phyloP scores from a whole-genome alignment of 1,140 invertebrate genomes.

The Gryllus bimaculatus region DNA sequence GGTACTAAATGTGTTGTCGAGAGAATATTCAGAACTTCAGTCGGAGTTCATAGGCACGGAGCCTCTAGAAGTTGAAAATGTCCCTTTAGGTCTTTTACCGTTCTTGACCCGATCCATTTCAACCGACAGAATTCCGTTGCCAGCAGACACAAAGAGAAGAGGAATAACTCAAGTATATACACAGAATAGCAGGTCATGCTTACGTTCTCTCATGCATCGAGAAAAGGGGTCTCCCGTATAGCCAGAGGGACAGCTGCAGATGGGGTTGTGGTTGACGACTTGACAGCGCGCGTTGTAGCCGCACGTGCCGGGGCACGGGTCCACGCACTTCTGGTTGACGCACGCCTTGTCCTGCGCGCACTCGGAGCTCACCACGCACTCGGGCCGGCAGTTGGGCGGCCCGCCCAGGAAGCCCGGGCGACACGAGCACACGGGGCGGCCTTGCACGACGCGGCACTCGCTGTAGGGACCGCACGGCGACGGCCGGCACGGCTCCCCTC shows the following conservation, averaged over 20 bases:
- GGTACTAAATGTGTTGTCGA: too few relatives aligned
- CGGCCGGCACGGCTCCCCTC: slow-evolving; percentile 37
- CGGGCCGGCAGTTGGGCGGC: slow-evolving; percentile 65
- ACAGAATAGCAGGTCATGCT: slow-evolving; percentile 21
- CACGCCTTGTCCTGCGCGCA: slow-evolving; percentile 68
- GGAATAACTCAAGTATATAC: not conserved
- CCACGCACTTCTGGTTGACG: slow-evolving; percentile 63
- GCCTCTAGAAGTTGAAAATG: too few relatives aligned
- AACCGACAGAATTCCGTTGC: too few relatives aligned
- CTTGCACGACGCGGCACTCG: slow-evolving; percentile 54
- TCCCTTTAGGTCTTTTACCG: too few relatives aligned
- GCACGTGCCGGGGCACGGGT: slow-evolving; percentile 71
- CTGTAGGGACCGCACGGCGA: slow-evolving; percentile 62
- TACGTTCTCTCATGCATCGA: slow-evolving; percentile 36
- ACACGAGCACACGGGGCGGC: slow-evolving; percentile 58
- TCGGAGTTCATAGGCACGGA: too few relatives aligned
- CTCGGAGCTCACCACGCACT: slow-evolving; percentile 68
- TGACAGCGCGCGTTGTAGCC: slow-evolving; percentile 63
- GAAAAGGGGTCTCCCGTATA: slow-evolving; percentile 64
- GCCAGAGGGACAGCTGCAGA: slow-evolving; percentile 56
- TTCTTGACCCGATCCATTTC: too few relatives aligned
- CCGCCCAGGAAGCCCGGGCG: slow-evolving; percentile 46
- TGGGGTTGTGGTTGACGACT: slow-evolving; percentile 63
- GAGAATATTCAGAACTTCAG: too few relatives aligned
- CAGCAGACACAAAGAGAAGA: too few relatives aligned